Conservation (phyloP, 2,113 vertebrate genomes). For the Rhinoderma darwinii region DNA sequence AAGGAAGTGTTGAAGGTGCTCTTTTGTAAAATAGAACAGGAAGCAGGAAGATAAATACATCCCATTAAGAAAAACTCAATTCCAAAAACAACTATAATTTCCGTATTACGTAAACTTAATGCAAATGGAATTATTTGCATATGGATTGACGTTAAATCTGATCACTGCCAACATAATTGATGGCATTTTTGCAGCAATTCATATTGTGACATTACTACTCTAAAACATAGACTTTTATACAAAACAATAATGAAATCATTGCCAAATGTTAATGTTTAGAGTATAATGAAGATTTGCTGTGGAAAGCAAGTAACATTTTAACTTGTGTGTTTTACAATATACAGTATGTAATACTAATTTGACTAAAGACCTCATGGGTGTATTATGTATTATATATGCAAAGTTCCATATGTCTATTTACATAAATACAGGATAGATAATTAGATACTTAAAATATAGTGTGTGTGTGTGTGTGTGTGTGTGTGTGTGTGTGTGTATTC, state of each 20-base stretch:
- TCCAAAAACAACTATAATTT: constrained; percentile 16
- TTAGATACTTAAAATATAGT: too few relatives aligned
- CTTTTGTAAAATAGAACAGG: constrained; percentile 34
- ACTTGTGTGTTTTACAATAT: not conserved
- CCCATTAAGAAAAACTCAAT: constrained; percentile 1
- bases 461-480: too few relatives aligned
- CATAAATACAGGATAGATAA: too few relatives aligned
- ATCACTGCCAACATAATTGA: not conserved
- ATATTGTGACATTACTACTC: not conserved
- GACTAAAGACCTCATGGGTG: too few relatives aligned
- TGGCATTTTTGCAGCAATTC: not conserved
- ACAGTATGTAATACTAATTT: not conserved
- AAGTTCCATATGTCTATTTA: too few relatives aligned
- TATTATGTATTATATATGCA: too few relatives aligned
- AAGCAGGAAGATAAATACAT: constrained; percentile 53
- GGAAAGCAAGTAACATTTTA: not conserved
- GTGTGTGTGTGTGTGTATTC: too few relatives aligned
- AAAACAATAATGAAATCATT: not conserved
- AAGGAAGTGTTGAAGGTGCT: not conserved
- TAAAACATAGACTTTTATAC: not conserved
- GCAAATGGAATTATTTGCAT: constrained; percentile 40
- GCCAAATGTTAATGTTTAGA: not conserved
- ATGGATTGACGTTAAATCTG: not conserved
- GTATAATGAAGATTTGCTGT: not conserved
- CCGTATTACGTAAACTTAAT: constrained; percentile 9